phyloP scores from a whole-genome alignment of 2,888 invertebrate species.

The Rotaria magnacalcarata region DNA sequence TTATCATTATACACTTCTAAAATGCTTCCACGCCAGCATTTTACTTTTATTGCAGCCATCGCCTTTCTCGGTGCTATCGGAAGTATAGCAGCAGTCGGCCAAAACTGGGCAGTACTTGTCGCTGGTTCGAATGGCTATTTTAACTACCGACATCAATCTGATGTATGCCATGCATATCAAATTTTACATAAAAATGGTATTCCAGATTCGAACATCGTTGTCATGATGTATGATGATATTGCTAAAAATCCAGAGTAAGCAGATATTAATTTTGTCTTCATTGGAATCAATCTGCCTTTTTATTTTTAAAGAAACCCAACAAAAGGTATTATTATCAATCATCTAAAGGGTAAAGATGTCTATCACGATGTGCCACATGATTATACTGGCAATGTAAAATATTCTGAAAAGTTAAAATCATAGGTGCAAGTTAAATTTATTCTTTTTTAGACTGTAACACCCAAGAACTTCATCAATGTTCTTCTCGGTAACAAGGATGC shows the following conservation, averaged over 20 bases:
- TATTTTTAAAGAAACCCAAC: slow-evolving; percentile 62
- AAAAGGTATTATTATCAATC: slow-evolving; percentile 64
- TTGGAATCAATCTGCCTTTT: background rate
- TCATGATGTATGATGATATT: slow-evolving; percentile 67
- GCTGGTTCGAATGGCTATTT: slow-evolving; percentile 64
- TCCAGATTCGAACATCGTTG: slow-evolving; percentile 63
- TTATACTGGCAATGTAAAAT: slow-evolving; percentile 61
- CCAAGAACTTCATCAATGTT: slow-evolving; percentile 64
- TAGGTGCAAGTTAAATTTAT: slow-evolving; percentile 21
- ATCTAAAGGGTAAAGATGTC: slow-evolving; percentile 64
- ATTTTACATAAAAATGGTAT: slow-evolving; percentile 63
- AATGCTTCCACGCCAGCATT: background rate
- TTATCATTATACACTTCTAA: background rate
- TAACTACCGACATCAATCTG: slow-evolving; percentile 67
- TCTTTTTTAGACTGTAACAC: slow-evolving; percentile 61
- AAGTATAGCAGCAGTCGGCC: background rate
- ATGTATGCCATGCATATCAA: slow-evolving; percentile 65
- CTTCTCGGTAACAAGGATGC: slow-evolving; percentile 61
- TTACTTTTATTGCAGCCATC: background rate
- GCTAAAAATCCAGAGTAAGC: slow-evolving; percentile 61
- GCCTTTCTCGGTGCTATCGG: background rate
- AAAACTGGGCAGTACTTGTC: slow-evolving; percentile 63
- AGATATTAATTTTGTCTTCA: background rate
- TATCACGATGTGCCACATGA: slow-evolving; percentile 64
- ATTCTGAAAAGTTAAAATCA: background rate